Base-by-base conservation (phyloP, 2,888 invertebrate species). In the Spicauda simplicius region DNA sequence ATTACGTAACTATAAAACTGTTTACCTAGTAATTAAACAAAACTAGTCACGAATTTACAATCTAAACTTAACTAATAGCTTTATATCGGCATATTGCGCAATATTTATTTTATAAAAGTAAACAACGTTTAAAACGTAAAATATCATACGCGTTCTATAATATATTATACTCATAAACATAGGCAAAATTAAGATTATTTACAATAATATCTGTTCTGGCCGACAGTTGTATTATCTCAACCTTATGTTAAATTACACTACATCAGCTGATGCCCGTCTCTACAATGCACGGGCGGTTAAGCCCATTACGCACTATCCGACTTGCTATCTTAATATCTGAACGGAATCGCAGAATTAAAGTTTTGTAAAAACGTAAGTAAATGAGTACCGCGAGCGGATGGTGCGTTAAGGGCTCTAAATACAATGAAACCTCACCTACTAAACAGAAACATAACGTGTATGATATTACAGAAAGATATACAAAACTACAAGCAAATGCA, bases 401-500 rank as follows among this genome's bases (percentile, higher is more conserved):
- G 64, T 69, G 67, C 19, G 45, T 57, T 55, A 54, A 56, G 53
- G 48, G 53, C 45, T 64, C 53, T 64, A 37, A 59, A 37, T 65
- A 63, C 53, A 70, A 63, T 56, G 56, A 63, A 53, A 68, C 63
- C 53, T 59, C 66, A 41, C 63, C 62, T 25, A 55, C 33, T 33
- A 33, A 33, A 33, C 33, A 56, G 64, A 67, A 67, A 48, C 37
- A 53, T 55, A 64, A 66, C 45, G 16, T 68, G 62, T 63, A 61
- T 71, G 71, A 66, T 69, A 70, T 72, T 69, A 72, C 69, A 64
- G 71, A 72, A 70, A 71, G 71, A 71, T 74, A 76, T 74, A 75
- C 82, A 85, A 85, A 84, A 85, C 85, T 88, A 90, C 80, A 90
- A 91, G 88, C 90, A 91, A 91, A 92, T 91, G 90, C 91, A 91